Evolutionary conservation across 2,113 vertebrate species (phyloP), one percentile per base, ranked within the genome.

Genomic region (Phylloscopus trochilus): DNA sequence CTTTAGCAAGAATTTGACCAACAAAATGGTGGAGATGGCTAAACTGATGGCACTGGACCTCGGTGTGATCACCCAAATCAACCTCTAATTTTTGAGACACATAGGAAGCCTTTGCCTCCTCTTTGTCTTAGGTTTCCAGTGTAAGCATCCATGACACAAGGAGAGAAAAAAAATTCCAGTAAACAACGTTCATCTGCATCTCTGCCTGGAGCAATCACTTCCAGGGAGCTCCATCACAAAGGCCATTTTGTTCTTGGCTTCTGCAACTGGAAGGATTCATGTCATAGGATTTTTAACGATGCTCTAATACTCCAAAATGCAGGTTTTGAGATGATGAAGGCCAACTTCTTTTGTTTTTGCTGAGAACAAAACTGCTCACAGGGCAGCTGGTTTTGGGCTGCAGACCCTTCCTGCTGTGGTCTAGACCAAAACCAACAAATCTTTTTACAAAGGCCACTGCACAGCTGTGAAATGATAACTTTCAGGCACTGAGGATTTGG

Each of bases 401-500:
- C 60, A 88, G 82, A 52, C 51, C 52, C 79, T 77, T 60, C 44
- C 83, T 90, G 64, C 56, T 68, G 49, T 10, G 28, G 80, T 69
- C 88, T 69, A 90, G 52, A 82, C 83, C 89, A 93, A 95, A 88
- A 58, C 37, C 90, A 94, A 87, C 77, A 89, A 89, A 92, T 60
- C 66, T 81, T 84, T 91, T 75, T 9, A 72, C 26, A 92, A 89
- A 95, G 77, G 87, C 79, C 60, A 53, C 39, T 24, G 52, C 66
- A 89, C 93, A 94, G 92, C 93, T 92, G 83, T 75, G 85, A 94
- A 95, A 89, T 84, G 76, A 56, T 79, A 94, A 96, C 92, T 96
- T 84, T 53, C 49, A 69, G 79, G 68, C 78, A 82, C 47, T 51
- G 35, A 4, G 19, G 49, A 80, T 83, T 84, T 35, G 70, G 86